A percentile compares a stretch with the other conserved stretches of the same genome.
Evolutionary conservation across 2,797 vertebrate genomes (phyloP).

Genomic region (Champsocephalus esox): DNA sequence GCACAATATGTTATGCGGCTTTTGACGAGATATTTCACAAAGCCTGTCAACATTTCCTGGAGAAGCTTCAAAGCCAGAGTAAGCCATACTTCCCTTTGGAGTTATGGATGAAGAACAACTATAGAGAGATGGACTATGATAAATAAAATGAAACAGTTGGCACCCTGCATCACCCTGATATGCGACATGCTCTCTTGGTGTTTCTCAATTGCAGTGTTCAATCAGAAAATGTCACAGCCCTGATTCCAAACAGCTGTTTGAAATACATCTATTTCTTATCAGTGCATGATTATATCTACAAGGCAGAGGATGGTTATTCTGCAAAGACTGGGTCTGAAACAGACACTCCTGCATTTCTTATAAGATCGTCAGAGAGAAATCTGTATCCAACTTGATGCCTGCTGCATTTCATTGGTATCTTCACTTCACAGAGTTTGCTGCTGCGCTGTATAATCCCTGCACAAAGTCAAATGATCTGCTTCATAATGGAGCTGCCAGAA

Average conservation of each 20-base stretch:
- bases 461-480: slow-evolving; percentile 69
- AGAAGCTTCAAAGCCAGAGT: slow-evolving; percentile 58
- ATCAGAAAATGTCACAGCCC: slow-evolving; percentile 41
- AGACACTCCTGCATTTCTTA: slow-evolving; percentile 16
- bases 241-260: slow-evolving; percentile 37
- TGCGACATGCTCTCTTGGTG: slow-evolving; percentile 8
- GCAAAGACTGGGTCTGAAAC: slow-evolving; percentile 31
- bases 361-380: slow-evolving; percentile 40
- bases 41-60: slow-evolving; percentile 53
- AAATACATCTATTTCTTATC: slow-evolving; percentile 55
- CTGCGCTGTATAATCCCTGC: slow-evolving; percentile 62
- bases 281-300: slow-evolving; percentile 27
- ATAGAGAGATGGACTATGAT: slow-evolving; percentile 64
- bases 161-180: slow-evolving; percentile 27
- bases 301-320: not conserved
- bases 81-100: slow-evolving; percentile 44
- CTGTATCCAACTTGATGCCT: slow-evolving; percentile 51
- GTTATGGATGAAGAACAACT: slow-evolving; percentile 69
- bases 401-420: slow-evolving; percentile 70
- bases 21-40: slow-evolving; percentile 62
- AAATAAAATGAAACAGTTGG: slow-evolving; percentile 59
- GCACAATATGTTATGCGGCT: slow-evolving; percentile 44
- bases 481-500: slow-evolving; percentile 74
- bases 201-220: slow-evolving; percentile 43
- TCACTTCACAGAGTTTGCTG: slow-evolving; percentile 51